Base-by-base conservation (phyloP, 2,113 vertebrate species). In the Camelus dromedarius region DNA sequence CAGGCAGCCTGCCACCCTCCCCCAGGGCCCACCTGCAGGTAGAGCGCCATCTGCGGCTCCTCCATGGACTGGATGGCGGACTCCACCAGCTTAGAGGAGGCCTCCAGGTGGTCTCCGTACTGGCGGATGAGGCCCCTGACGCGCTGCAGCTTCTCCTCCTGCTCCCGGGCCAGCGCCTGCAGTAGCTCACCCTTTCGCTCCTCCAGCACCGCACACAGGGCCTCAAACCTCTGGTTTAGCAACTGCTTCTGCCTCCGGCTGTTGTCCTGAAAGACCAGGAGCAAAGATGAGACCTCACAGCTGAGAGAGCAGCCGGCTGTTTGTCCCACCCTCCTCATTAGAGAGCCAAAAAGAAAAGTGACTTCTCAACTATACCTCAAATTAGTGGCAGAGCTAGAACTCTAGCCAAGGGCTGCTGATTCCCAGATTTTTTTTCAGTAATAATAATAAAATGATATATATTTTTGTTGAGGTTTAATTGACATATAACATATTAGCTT, bases 171-270 rank as follows among this genome's bases (percentile, higher is more conserved):
- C 5, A 99, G 98, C 16, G 97, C 95, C 52, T 98, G 99, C 93
- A 99, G 98, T 98, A 99, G 98, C 92, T 99, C 99, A 70, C 98
- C 99, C 97, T 99, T 99, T 11, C 99, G 93, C 97, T 99, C 99
- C 96, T 99, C 99, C 98, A 99, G 97, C 96, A 99, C 98, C 0
- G 98, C 96, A 22, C 98, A 99, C 56, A 99, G 98, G 0, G 96
- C 38, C 26, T 99, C 98, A 0, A 99, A 99, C 1, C 97, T 97
- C 94, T 98, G 96, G n/a, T 98, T 98, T 94, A 99, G 92, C 42
- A 98, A 97, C 95, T 99, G 99, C 84, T 99, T 99, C 98, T 99
- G 99, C 15, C 98, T 97, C 32, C 98, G 97, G 4, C 99, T 97
- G 0, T 99, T 99, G 70, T 99, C 99, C 99, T 99, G 97, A 85